Evolutionary conservation across 1,140 invertebrate species (phyloP).

Genomic region (Drosophila takahashii): DNA sequence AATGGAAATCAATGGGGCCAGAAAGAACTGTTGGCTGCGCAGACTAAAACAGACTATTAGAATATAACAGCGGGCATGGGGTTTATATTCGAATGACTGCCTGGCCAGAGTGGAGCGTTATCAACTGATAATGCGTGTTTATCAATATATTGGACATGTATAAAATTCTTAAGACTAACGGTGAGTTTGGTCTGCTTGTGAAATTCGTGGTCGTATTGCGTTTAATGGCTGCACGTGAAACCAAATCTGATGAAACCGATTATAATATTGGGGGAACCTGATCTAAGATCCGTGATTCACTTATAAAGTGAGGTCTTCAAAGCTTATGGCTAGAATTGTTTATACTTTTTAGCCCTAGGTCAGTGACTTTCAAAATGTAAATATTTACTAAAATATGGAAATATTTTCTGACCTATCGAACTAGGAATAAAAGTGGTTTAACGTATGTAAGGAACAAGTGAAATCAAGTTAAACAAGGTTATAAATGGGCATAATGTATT

Average conservation of each 20-base stretch:
- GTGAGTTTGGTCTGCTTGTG: slow-evolving; percentile 33
- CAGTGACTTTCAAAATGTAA: slow-evolving; percentile 1
- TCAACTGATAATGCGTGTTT: slow-evolving; percentile 38
- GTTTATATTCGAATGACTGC: slow-evolving; percentile 45
- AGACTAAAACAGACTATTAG: slow-evolving; percentile 32
- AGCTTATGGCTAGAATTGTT: neutral
- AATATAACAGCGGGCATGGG: slow-evolving; percentile 3
- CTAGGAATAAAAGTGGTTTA: neutral
- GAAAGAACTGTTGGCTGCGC: slow-evolving; percentile 5
- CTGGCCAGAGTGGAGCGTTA: slow-evolving; percentile 9
- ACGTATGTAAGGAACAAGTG: neutral
- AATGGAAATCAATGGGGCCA: slow-evolving; percentile 6
- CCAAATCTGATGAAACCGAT: neutral
- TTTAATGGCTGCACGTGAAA: slow-evolving; percentile 9
- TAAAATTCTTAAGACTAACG: slow-evolving; percentile 44
- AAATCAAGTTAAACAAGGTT: neutral
- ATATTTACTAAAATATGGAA: neutral
- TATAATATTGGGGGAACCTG: neutral
- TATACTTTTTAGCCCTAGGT: slow-evolving; percentile 3
- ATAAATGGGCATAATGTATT: slow-evolving; percentile 6
- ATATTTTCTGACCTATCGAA: neutral
- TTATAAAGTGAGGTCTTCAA: neutral
- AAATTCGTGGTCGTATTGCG: slow-evolving; percentile 10
- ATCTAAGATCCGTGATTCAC: neutral
- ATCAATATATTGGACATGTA: slow-evolving; percentile 33